These are phyloP conservation scores for Eudyptes chrysolophus DNA, from an alignment of 2,113 vertebrate genomes.

Conservation along the genomic window DNA sequence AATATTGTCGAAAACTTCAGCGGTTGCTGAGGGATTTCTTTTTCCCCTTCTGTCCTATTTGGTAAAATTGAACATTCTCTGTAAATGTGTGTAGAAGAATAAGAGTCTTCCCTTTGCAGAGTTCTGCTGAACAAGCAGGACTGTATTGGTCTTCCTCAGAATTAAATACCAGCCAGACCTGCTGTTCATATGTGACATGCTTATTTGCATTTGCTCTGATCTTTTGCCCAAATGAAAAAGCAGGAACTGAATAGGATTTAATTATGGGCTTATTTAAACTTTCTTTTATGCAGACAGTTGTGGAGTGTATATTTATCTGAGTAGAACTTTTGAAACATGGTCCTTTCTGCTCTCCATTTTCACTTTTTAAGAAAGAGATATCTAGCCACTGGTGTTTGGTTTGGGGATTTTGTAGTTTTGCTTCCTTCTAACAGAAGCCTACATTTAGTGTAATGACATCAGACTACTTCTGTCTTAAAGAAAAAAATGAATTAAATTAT, in stretches of 20 bases:
- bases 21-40: neutral
- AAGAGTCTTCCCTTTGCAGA: neutral
- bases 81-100: neutral
- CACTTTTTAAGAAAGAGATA: neutral
- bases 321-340: neutral
- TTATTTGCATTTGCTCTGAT: slow-evolving; percentile 60
- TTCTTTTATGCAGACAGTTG: neutral
- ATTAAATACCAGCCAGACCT: slow-evolving; percentile 35
- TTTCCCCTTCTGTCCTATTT: neutral
- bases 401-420: neutral
- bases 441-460: neutral
- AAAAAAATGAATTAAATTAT: neutral
- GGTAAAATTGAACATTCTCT: neutral
- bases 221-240: slow-evolving; percentile 54
- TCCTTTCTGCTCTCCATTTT: neutral
- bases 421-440: neutral
- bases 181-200: slow-evolving; percentile 46
- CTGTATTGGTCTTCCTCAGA: neutral
- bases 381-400: neutral
- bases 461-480: neutral
- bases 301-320: neutral
- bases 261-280: slow-evolving; percentile 4
- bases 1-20: neutral
- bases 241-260: slow-evolving; percentile 22
- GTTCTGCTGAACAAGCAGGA: slow-evolving; percentile 21